These are phyloP conservation scores for Lasioglossum villosulum DNA, from an alignment of 2,888 invertebrate species.

Conservation along the genomic window DNA sequence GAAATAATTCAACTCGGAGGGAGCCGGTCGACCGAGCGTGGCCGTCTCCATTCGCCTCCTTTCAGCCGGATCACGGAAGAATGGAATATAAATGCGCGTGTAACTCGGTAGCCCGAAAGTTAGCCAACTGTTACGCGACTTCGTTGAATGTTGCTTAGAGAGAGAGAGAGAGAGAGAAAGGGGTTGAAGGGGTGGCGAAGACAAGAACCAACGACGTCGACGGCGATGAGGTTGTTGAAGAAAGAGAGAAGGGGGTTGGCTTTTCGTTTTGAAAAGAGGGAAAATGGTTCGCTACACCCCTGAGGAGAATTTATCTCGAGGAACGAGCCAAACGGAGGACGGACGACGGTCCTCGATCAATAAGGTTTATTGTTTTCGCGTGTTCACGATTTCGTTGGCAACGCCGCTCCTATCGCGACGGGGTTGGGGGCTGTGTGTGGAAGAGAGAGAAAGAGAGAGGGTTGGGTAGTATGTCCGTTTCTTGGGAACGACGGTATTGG, in stretches of 20 bases:
- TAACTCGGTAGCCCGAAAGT: conserved; percentile 28
- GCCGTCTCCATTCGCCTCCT: conserved; percentile 5
- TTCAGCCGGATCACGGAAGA: conserved; percentile 19
- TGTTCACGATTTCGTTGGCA: conserved; percentile 53
- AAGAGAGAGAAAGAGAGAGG: neutral
- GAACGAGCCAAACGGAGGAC: conserved; percentile 22
- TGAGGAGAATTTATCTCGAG: conserved; percentile 17
- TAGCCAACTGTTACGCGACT: conserved; percentile 33
- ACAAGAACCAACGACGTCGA: neutral
- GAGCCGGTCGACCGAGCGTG: neutral
- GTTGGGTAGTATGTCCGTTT: conserved; percentile 19
- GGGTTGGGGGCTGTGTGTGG: neutral
- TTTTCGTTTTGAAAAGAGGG: conserved; percentile 2
- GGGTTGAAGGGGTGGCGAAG: neutral
- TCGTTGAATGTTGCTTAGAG: conserved; percentile 7
- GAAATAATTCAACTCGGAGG: conserved; percentile 19
- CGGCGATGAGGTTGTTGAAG: neutral
- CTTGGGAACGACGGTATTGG: conserved; percentile 40
- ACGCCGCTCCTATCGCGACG: conserved; percentile 33
- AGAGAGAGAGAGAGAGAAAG: neutral
- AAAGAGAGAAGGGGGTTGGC: neutral
- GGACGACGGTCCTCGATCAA: conserved; percentile 45
- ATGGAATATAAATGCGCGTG: conserved; percentile 41
- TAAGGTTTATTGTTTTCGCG: conserved; percentile 60
- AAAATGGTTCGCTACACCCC: conserved; percentile 29